These are phyloP conservation scores for Diachrysia chrysitis DNA, from an alignment of 2,888 invertebrate genomes.

Conservation along the genomic window DNA sequence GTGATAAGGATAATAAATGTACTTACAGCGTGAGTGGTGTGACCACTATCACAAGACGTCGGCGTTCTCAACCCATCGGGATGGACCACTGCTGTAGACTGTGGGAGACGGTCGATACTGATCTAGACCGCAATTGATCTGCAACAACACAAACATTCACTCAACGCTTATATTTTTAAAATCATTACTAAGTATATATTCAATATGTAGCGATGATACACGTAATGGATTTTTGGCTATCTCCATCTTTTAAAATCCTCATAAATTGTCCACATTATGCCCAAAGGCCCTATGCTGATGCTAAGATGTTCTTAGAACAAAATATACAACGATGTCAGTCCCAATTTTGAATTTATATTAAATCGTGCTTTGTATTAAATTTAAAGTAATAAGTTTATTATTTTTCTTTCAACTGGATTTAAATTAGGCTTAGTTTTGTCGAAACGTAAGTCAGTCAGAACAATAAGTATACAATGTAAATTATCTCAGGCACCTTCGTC, in stretches of 20 bases:
- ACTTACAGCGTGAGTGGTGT: slow-evolving; percentile 87
- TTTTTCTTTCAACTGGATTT: too few species aligned
- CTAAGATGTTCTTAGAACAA: too few species aligned
- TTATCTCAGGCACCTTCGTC: neutral
- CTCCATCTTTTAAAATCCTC: too few species aligned
- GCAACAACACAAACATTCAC: slow-evolving; percentile 67
- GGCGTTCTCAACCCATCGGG: slow-evolving; percentile 89
- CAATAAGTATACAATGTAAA: too few species aligned
- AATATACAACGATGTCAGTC: too few species aligned
- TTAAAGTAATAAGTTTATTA: too few species aligned
- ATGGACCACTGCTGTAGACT: slow-evolving; percentile 75
- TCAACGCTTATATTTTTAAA: neutral
- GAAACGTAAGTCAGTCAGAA: too few species aligned
- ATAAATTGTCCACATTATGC: too few species aligned
- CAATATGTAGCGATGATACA: neutral
- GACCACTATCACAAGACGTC: slow-evolving; percentile 85
- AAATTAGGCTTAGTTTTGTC: too few species aligned
- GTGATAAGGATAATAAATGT: slow-evolving; percentile 8
- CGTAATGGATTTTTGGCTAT: neutral
- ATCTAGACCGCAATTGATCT: slow-evolving; percentile 85
- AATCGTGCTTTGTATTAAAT: too few species aligned
- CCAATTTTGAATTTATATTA: too few species aligned
- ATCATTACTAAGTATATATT: neutral
- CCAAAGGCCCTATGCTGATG: too few species aligned
- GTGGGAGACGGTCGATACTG: slow-evolving; percentile 77